phyloP scores from a whole-genome alignment of 2,888 invertebrate species.

The Anodontia alba region DNA sequence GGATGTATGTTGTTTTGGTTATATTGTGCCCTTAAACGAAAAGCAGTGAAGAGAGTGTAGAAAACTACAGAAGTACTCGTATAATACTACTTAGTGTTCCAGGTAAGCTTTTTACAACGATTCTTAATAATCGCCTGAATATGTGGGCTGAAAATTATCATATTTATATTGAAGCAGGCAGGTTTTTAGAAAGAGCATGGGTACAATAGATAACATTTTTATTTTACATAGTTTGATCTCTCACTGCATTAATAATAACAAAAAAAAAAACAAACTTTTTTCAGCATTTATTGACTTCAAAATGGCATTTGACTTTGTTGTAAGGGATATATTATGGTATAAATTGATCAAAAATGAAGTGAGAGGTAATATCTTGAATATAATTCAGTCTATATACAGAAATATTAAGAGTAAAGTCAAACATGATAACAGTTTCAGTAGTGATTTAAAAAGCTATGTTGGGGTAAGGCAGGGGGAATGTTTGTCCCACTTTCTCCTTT shows the following conservation, averaged over 20 bases:
- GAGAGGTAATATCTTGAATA: conserved; percentile 10
- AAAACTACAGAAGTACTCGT: background rate
- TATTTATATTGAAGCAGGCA: background rate
- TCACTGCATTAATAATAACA: background rate
- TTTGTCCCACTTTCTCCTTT: background rate
- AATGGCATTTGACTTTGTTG: no score
- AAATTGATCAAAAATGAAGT: conserved; percentile 10
- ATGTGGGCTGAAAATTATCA: background rate
- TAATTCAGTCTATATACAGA: conserved; percentile 11
- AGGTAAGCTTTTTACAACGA: background rate
- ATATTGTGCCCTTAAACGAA: background rate
- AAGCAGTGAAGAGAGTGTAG: background rate
- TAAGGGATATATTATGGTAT: conserved; percentile 1
- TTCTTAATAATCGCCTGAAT: background rate
- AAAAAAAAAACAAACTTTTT: no score
- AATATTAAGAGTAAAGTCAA: background rate
- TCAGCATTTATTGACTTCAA: background rate
- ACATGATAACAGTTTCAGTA: background rate
- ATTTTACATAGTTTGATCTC: background rate
- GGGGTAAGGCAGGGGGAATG: conserved; percentile 9
- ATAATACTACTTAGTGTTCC: background rate
- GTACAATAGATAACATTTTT: background rate
- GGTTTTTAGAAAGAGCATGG: background rate
- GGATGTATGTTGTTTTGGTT: background rate
- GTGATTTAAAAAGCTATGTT: background rate